Base-by-base conservation (phyloP, 2,888 invertebrate genomes). In the Lissocephala sabroskyi region DNA sequence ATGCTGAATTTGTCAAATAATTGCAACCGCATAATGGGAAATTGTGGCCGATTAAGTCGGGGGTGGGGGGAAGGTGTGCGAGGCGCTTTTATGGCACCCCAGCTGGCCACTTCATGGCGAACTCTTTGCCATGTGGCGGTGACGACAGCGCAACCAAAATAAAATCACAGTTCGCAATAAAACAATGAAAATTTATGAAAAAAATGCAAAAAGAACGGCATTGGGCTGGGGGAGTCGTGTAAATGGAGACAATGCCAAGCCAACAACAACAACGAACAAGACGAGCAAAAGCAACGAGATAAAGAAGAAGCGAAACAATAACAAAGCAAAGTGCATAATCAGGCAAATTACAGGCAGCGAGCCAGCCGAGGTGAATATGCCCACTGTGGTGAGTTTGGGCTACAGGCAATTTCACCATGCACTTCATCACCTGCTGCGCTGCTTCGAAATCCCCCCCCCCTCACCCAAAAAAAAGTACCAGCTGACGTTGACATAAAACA, bases 81-180 rank as follows among this genome's bases (percentile, higher is more conserved):
- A n/a, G n/a, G n/a, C n/a, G n/a, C n/a, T n/a, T n/a, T n/a, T n/a
- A n/a, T n/a, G n/a, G n/a, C n/a, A n/a, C 47, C 52, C 40, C 49
- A 49, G 65, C 61, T 58, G 61, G 58, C 47, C 47, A 48, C 65
- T 63, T 48, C 65, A 61, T 11, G 32, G 10, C 49, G 43, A 46
- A 49, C 47, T 48, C 48, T 48, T 19, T 37, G 37, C 19, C 37
- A 13, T 13, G 26, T 19, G 37, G 10, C 17, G 30, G 17, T 30
- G 17, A 29, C 18, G 41, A 41, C 10, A 19, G 35, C 7, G 9
- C 9, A 36, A 58, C 41, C 39, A 26, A 14, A 26, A 29, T 11
- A 36, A 40, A 28, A 41, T 49, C 49, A 30, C n/a, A 55, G 49
- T 49, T 33, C 49, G 48, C 49, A 53, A 52, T 19, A 17, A 53